These are phyloP conservation scores for Invenusta paracnida DNA, from an alignment of 2,888 invertebrate species.

Conservation along the genomic window DNA sequence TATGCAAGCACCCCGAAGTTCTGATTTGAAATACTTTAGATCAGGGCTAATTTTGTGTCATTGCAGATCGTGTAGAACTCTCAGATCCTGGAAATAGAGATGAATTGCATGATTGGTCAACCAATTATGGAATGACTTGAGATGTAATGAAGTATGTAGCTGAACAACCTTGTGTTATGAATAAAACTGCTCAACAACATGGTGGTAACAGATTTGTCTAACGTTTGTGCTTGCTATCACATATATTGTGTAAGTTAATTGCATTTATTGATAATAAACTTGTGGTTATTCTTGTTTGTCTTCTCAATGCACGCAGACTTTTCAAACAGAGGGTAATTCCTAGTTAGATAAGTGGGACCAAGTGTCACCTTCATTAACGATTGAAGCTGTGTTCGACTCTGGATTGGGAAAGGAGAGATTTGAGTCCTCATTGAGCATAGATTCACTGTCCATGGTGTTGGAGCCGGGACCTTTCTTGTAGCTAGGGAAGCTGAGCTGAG, in stretches of 20 bases:
- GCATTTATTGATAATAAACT: no score
- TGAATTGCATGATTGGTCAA: neutral
- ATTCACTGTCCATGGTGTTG: neutral
- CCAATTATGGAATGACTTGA: neutral
- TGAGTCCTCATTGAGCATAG: neutral
- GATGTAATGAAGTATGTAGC: neutral
- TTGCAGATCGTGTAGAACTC: neutral
- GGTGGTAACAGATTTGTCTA: neutral
- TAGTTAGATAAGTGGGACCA: no score
- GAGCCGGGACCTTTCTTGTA: neutral
- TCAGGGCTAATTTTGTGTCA: neutral
- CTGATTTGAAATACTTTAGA: neutral
- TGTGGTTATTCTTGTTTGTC: neutral
- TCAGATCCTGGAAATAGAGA: neutral
- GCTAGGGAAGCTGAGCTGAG: neutral
- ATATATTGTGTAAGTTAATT: neutral
- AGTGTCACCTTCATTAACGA: constrained; percentile 2
- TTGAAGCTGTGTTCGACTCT: neutral
- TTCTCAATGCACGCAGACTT: constrained; percentile 3
- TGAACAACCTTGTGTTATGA: neutral
- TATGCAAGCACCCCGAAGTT: neutral
- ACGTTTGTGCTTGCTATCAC: neutral
- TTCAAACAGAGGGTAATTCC: constrained; percentile 11
- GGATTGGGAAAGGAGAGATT: constrained; percentile 22
- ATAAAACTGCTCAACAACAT: neutral